Evolutionary conservation across 2,888 invertebrate genomes (phyloP).

Genomic region (Drosophila meridionalis): DNA sequence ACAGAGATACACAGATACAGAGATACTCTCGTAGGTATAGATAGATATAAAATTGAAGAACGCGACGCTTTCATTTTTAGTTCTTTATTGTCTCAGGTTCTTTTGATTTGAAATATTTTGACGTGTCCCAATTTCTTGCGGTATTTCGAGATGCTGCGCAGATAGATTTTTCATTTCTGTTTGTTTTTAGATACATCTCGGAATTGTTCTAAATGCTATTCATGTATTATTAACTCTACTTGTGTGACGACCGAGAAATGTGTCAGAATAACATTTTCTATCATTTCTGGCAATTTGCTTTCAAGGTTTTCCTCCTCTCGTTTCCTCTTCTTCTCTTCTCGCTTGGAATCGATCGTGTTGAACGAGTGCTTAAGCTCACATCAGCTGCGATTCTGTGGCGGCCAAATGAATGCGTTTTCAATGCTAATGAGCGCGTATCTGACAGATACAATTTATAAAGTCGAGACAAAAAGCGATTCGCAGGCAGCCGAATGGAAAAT

Average conservation of each 20-base stretch:
- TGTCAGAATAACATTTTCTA: slow-evolving; percentile 58
- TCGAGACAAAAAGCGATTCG: slow-evolving; percentile 57
- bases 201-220: slow-evolving; percentile 24
- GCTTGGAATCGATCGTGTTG: slow-evolving; percentile 24
- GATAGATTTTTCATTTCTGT: slow-evolving; percentile 21
- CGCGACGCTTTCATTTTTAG: slow-evolving; percentile 73
- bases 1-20: slow-evolving; percentile 1
- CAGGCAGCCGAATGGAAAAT: slow-evolving; percentile 64
- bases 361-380: slow-evolving; percentile 11
- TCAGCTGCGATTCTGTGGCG: slow-evolving; percentile 20
- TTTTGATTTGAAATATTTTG: slow-evolving; percentile 80
- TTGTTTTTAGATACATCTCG: slow-evolving; percentile 15
- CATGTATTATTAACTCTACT: slow-evolving; percentile 74
- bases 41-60: slow-evolving; percentile 31
- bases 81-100: slow-evolving; percentile 78
- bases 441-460: slow-evolving; percentile 79
- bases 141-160: slow-evolving; percentile 31
- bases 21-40: slow-evolving; percentile 20
- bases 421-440: slow-evolving; percentile 81
- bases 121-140: slow-evolving; percentile 76
- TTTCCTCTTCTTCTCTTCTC: not conserved
- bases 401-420: slow-evolving; percentile 55
- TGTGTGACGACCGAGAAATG: slow-evolving; percentile 57
- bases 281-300: slow-evolving; percentile 47
- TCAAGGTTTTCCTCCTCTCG: slow-evolving; percentile 9